These are phyloP conservation scores for Vesta saturnalis DNA, from an alignment of 2,888 invertebrate genomes.

Conservation along the genomic window DNA sequence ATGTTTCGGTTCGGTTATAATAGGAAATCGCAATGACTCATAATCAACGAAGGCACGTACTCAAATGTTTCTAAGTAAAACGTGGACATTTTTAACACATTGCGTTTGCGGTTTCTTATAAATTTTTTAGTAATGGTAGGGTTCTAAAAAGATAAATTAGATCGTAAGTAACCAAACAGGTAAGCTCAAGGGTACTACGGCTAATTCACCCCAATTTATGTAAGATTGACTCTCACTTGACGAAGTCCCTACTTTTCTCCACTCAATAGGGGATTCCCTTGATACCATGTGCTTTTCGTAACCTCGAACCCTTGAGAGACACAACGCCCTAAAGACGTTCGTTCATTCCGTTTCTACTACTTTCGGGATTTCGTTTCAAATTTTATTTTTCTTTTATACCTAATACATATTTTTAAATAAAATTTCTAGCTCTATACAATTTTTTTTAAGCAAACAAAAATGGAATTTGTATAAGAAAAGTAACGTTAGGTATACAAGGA, in stretches of 20 bases:
- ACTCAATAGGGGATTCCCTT: constrained; percentile 25
- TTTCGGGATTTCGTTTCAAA: constrained; percentile 15
- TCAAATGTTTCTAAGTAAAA: constrained; percentile 14
- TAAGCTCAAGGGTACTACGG: constrained; percentile 22
- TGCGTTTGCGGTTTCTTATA: constrained; percentile 16
- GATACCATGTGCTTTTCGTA: constrained; percentile 25
- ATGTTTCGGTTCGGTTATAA: neutral
- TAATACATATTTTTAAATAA: neutral
- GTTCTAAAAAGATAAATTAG: constrained; percentile 10
- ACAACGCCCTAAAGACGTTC: constrained; percentile 25
- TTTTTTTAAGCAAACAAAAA: neutral
- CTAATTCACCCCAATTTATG: constrained; percentile 25
- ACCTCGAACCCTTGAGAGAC: constrained; percentile 27
- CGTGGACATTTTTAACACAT: neutral
- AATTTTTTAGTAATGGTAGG: neutral
- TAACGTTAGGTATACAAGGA: no score
- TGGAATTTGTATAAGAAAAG: neutral
- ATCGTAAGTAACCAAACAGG: constrained; percentile 11
- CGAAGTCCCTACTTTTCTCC: constrained; percentile 17
- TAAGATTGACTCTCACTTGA: constrained; percentile 24
- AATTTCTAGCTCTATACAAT: no score
- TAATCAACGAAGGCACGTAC: neutral
- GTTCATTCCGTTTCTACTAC: constrained; percentile 11
- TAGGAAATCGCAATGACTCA: neutral
- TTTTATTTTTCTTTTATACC: constrained; percentile 1